Percentiles rank a stretch among this genome's conserved stretches.
These are phyloP conservation scores for Acleris literana DNA, from an alignment of 2,888 invertebrate species.

Conservation along the genomic window DNA sequence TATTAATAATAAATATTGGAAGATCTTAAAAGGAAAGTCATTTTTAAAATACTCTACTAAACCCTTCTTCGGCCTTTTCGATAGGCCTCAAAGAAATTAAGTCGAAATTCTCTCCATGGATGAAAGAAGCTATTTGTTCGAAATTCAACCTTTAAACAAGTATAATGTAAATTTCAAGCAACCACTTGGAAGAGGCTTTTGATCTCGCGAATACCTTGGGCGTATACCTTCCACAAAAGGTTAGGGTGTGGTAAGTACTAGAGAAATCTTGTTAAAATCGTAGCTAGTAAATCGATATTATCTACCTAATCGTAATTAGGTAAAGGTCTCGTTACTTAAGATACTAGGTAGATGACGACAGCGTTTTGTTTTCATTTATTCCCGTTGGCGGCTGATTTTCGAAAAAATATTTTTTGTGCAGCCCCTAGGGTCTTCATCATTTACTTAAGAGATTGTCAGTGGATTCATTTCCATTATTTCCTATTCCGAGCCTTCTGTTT, in stretches of 20 bases:
- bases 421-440: too few relatives aligned
- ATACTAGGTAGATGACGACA: too few relatives aligned
- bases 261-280: not conserved
- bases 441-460: too few relatives aligned
- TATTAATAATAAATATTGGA: too few relatives aligned
- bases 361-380: too few relatives aligned
- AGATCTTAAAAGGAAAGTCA: too few relatives aligned
- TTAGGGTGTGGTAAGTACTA: constrained; percentile 45
- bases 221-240: constrained; percentile 53
- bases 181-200: constrained; percentile 72
- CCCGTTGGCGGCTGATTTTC: too few relatives aligned
- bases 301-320: too few relatives aligned
- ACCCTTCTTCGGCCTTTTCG: constrained; percentile 9
- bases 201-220: constrained; percentile 70
- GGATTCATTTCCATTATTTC: too few relatives aligned
- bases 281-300: not conserved
- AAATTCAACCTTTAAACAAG: constrained; percentile 52
- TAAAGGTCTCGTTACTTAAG: too few relatives aligned
- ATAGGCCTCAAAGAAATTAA: constrained; percentile 27
- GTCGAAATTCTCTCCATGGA: constrained; percentile 28
- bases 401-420: too few relatives aligned
- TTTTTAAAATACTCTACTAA: not conserved
- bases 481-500: too few relatives aligned
- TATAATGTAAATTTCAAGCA: constrained; percentile 74
- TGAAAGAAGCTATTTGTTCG: constrained; percentile 33